phyloP scores from a whole-genome alignment of 2,797 vertebrate genomes.

The Neopelma chrysocephalum region DNA sequence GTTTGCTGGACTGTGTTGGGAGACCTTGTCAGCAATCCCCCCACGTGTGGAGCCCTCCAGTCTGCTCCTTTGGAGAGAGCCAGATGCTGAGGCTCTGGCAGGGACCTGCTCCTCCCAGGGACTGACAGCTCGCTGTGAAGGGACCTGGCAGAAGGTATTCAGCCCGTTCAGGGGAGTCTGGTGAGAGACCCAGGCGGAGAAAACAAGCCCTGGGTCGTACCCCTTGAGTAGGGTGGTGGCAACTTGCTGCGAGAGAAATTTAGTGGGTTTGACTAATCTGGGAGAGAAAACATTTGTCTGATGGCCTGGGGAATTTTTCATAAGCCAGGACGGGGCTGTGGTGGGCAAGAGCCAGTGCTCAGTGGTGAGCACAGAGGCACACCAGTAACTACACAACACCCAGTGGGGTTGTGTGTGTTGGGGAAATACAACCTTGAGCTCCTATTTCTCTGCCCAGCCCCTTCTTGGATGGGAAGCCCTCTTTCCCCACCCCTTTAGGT shows the following conservation, averaged over 20 bases:
- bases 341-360: neutral
- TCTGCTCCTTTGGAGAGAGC: neutral
- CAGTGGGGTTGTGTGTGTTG: neutral
- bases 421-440: neutral
- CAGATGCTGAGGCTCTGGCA: neutral
- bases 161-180: neutral
- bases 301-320: neutral
- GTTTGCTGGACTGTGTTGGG: neutral
- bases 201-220: accelerated
- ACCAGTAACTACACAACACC: accelerated
- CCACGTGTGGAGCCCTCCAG: neutral
- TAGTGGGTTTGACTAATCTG: neutral
- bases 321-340: neutral
- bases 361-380: accelerated
- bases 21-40: neutral
- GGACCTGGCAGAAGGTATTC: neutral
- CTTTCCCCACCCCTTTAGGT: neutral
- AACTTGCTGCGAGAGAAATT: neutral
- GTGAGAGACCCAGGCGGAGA: neutral
- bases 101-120: neutral
- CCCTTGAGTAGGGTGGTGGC: neutral
- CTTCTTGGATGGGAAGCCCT: neutral
- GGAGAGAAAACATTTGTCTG: neutral
- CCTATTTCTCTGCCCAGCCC: neutral
- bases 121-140: neutral